Percentiles rank a stretch among this genome's conserved stretches.
These are phyloP conservation scores for Spinus pinus DNA, from an alignment of 2,797 vertebrate species.

Conservation along the genomic window DNA sequence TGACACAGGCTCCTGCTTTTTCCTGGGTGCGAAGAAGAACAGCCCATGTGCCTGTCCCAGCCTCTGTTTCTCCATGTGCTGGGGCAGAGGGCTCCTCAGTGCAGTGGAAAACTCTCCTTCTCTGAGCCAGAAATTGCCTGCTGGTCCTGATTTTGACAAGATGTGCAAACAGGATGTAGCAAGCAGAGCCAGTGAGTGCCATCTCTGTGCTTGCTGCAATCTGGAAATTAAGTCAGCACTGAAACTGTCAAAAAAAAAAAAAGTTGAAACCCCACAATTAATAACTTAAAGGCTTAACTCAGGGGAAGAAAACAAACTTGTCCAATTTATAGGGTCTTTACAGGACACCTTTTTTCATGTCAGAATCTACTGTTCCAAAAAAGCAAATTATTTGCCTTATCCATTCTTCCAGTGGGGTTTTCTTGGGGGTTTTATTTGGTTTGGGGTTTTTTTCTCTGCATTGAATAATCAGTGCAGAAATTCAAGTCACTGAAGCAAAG, in stretches of 20 bases:
- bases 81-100: neutral
- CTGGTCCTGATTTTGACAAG: neutral
- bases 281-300: neutral
- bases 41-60: neutral
- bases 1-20: neutral
- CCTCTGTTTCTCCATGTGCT: neutral
- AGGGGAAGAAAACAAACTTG: accelerated
- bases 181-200: neutral
- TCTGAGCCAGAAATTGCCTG: neutral
- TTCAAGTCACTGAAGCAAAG: neutral
- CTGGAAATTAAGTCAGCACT: neutral
- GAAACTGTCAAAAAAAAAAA: neutral
- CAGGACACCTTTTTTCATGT: neutral
- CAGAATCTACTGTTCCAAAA: neutral
- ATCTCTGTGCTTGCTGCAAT: neutral
- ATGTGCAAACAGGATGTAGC: neutral
- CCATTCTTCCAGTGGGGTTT: neutral
- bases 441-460: neutral
- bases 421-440: neutral
- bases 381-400: neutral
- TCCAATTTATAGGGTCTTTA: neutral
- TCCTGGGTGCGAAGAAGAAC: neutral
- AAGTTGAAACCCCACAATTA: neutral
- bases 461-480: neutral
- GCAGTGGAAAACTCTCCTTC: neutral